phyloP scores from a whole-genome alignment of 2,797 vertebrate species.

The Acropternis orthonyx region DNA sequence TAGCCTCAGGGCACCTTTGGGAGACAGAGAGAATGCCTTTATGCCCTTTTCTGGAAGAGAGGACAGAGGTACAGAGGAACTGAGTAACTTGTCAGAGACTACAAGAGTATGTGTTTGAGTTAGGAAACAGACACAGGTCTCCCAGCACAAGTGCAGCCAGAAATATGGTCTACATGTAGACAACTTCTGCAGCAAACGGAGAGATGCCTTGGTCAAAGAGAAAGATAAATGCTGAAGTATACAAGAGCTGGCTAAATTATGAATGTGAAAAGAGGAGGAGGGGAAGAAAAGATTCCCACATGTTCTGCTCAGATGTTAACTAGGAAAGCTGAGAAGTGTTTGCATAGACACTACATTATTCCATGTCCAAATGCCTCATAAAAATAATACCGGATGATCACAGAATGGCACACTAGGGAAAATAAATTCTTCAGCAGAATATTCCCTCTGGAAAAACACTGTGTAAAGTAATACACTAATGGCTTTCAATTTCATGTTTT shows the following conservation, averaged over 20 bases:
- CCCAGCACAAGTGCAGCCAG: not conserved
- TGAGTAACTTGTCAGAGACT: not conserved
- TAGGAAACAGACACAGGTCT: not conserved
- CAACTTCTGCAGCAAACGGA: not conserved
- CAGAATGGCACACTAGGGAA: slow-evolving; percentile 65
- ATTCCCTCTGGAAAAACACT: slow-evolving; percentile 72
- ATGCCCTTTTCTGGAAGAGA: not conserved
- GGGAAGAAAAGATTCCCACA: slow-evolving; percentile 63
- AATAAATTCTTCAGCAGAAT: slow-evolving; percentile 66
- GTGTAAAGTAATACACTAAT: slow-evolving; percentile 75
- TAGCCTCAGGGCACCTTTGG: slow-evolving; percentile 6
- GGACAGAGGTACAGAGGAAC: not conserved
- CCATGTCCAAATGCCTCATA: slow-evolving; percentile 74
- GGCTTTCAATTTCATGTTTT: slow-evolving; percentile 75
- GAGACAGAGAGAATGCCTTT: slow-evolving; percentile 9
- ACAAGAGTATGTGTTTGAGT: not conserved
- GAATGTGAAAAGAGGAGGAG: slow-evolving; percentile 56
- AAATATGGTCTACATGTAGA: not conserved
- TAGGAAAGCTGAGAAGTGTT: slow-evolving; percentile 77
- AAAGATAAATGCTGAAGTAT: not conserved
- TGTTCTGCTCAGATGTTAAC: slow-evolving; percentile 76
- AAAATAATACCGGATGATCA: slow-evolving; percentile 74
- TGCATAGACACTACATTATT: slow-evolving; percentile 77
- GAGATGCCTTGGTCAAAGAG: not conserved
- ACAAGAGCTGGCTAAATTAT: slow-evolving; percentile 39